Evolutionary conservation across 2,888 invertebrate genomes (phyloP), one percentile per base, ranked within the genome.

Genomic region (Seira ritae): DNA sequence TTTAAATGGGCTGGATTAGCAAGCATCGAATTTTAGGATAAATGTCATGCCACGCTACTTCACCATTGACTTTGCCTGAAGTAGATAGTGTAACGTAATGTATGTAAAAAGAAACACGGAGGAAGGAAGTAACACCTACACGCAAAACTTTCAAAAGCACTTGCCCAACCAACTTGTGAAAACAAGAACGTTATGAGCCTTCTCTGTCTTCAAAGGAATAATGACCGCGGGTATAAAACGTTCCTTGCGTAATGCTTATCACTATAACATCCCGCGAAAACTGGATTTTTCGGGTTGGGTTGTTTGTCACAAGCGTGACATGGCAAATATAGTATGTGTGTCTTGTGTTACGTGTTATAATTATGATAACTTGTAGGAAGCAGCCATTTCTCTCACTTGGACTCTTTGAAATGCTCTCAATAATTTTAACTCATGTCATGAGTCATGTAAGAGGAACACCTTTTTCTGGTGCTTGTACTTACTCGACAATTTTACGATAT

Each of bases 61-160:
- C 31, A 31, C 8, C 3, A 31, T 8, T 31, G 31, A 31, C 31
- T 31, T 31, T 8, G n/a, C n/a, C n/a, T n/a, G n/a, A n/a, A 31
- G 31, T 31, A 31, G 8, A 8, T 31, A 31, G 31, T 31, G 31
- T 31, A 8, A 4, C 31, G 3, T 31, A 31, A 2, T 8, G 31
- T 55, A 55, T 55, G 55, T 12, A 55, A 31, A 31, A 31, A 31
- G n/a, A n/a, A 60, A 60, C n/a, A n/a, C 17, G 62, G 12, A 62
- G 62, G 62, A 62, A 62, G 62, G 62, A 62, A 62, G 62, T 62
- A 62, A 62, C 62, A 62, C 62, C 62, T 62, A 62, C 62, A 62
- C 62, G 20, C 62, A 20, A 31, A 62, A n/a, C 50, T n/a, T 50
- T 62, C 3, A 10, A 62, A 8, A 62, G 62, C 22, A 62, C 20